Conservation (phyloP, 2,113 vertebrate species). For the Tiliqua scincoides region DNA sequence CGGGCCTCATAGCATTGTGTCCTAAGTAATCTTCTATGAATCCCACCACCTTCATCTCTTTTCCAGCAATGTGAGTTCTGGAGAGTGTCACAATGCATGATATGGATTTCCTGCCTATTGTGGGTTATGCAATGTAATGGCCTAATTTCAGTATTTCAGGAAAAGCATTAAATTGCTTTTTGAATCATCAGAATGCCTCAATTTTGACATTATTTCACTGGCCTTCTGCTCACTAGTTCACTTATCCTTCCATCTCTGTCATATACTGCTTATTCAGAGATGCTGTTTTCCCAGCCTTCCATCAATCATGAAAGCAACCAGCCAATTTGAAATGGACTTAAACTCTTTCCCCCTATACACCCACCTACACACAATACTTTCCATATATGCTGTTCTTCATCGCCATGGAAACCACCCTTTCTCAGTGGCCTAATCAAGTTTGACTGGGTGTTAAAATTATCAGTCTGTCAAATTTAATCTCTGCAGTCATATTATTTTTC, state of each 20-base stretch:
- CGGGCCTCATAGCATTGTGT: too few species aligned
- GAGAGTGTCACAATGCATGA: background rate
- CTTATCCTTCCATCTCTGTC: fast-evolving
- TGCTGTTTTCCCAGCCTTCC: conserved; percentile 5
- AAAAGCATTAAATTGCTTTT: conserved; percentile 7
- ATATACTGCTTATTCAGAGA: background rate
- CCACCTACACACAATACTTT: conserved; percentile 53
- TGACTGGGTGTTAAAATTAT: conserved; percentile 43
- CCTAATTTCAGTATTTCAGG: background rate
- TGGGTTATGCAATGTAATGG: background rate
- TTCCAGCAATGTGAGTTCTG: background rate
- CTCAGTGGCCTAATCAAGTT: conserved; percentile 34
- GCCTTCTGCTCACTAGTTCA: background rate
- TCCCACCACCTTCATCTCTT: background rate
- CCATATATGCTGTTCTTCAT: conserved; percentile 55
- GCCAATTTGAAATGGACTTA: conserved; percentile 23
- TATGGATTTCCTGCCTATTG: background rate
- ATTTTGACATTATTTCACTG: background rate
- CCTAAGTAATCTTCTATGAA: too few species aligned
- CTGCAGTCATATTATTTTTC: background rate
- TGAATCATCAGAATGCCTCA: background rate
- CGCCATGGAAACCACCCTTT: conserved; percentile 67
- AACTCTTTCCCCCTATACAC: conserved; percentile 20
- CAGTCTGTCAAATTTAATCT: conserved; percentile 16
- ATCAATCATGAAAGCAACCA: conserved; percentile 61